Percentiles rank a stretch among this genome's conserved stretches.
These are phyloP conservation scores for Alca torda DNA, from an alignment of 2,797 vertebrate species.

Conservation along the genomic window DNA sequence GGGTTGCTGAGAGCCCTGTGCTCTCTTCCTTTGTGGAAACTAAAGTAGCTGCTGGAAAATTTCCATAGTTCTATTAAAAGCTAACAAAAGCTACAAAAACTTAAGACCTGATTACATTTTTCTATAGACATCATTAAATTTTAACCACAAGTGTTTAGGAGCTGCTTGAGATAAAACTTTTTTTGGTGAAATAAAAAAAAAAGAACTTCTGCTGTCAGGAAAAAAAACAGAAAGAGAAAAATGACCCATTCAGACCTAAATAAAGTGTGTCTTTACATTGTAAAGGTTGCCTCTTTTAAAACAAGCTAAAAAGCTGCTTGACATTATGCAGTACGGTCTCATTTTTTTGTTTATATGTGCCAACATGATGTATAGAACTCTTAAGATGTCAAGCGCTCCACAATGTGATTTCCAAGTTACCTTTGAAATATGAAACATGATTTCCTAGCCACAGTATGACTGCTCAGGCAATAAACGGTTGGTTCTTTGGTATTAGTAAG, in stretches of 20 bases:
- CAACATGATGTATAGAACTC: slow-evolving; percentile 47
- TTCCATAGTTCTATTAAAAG: neutral
- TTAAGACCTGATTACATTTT: neutral
- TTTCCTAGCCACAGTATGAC: neutral
- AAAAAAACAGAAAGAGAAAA: neutral
- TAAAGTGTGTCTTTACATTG: slow-evolving; percentile 45
- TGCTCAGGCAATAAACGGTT: neutral
- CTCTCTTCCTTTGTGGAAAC: neutral
- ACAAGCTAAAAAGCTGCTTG: slow-evolving; percentile 54
- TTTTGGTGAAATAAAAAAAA: neutral
- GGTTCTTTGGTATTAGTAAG: neutral
- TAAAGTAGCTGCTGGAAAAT: neutral
- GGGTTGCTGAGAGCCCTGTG: neutral
- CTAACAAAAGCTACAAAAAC: neutral
- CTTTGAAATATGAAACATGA: slow-evolving; percentile 38
- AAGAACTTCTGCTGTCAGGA: neutral
- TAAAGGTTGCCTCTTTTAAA: slow-evolving; percentile 63
- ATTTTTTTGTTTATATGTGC: slow-evolving; percentile 64
- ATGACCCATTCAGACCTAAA: slow-evolving; percentile 8
- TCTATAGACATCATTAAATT: neutral
- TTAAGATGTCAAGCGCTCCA: slow-evolving; percentile 58
- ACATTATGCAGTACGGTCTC: slow-evolving; percentile 53
- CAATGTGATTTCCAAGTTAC: slow-evolving; percentile 56
- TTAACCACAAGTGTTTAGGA: neutral
- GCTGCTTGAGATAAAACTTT: neutral